These are phyloP conservation scores for Microcebus murinus DNA, from an alignment of 2,113 vertebrate species.

Conservation along the genomic window DNA sequence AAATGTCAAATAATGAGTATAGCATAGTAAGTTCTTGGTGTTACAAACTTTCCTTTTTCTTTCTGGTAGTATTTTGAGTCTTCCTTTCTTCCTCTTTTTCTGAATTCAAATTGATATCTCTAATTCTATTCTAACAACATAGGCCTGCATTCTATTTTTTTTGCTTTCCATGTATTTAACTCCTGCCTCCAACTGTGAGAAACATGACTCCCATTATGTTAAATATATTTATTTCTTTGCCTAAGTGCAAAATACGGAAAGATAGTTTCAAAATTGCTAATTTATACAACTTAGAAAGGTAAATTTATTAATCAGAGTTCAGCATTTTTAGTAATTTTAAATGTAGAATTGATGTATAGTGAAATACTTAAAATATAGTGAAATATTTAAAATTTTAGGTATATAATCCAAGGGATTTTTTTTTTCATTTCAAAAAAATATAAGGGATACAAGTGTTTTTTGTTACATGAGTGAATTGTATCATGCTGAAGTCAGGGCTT, in stretches of 20 bases:
- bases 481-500: too few relatives aligned
- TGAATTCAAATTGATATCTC: background rate
- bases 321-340: background rate
- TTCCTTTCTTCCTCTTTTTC: background rate
- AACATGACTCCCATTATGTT: background rate
- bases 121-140: background rate
- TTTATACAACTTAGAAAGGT: background rate
- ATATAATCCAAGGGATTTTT: background rate
- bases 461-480: too few relatives aligned
- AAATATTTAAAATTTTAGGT: background rate
- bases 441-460: too few relatives aligned
- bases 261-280: background rate
- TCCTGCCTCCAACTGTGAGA: background rate
- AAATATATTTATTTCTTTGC: background rate
- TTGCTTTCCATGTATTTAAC: background rate
- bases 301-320: background rate
- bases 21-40: background rate
- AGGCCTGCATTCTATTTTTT: background rate
- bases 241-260: background rate
- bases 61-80: background rate
- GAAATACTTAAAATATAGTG: background rate
- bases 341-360: background rate
- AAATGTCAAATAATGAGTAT: slow-evolving; percentile 27
- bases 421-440: too few relatives aligned
- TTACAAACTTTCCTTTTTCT: slow-evolving; percentile 1